Percentiles rank a stretch among this genome's conserved stretches.
phyloP scores from a whole-genome alignment of 2,113 vertebrate genomes.

The Hippocampus barbouri region DNA sequence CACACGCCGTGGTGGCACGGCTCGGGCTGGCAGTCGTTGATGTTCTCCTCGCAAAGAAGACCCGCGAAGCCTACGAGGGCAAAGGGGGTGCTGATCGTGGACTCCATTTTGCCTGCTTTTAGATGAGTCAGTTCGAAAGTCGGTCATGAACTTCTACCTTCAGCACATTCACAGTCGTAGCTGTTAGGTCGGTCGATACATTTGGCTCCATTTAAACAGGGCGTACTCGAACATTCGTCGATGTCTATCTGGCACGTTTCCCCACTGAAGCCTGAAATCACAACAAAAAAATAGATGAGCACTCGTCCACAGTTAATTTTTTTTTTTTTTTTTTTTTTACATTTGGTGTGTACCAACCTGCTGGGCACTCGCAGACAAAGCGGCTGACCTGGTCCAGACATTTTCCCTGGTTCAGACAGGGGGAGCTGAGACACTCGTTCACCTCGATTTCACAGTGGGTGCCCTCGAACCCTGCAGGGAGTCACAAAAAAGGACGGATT shows the following conservation, averaged over 20 bases:
- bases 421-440: constrained; percentile 82
- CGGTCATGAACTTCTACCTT: constrained; percentile 71
- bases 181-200: constrained; percentile 89
- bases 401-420: constrained; percentile 82
- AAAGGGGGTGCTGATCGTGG: background rate
- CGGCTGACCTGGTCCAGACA: constrained; percentile 81
- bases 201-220: constrained; percentile 90
- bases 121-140: background rate
- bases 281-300: background rate
- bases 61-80: constrained; percentile 79
- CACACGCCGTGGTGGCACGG: constrained; percentile 89
- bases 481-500: background rate
- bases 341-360: constrained; percentile 67
- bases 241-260: constrained; percentile 90
- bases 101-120: background rate
- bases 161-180: constrained; percentile 92
- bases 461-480: constrained; percentile 78
- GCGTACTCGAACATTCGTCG: constrained; percentile 92
- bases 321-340: no score
- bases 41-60: constrained; percentile 81
- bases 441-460: constrained; percentile 79
- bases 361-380: constrained; percentile 82
- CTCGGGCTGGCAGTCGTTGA: constrained; percentile 85
- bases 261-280: constrained; percentile 83
- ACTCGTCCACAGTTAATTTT: background rate